Conservation (phyloP, 2,113 vertebrate genomes). For the Xenopus laevis region DNA sequence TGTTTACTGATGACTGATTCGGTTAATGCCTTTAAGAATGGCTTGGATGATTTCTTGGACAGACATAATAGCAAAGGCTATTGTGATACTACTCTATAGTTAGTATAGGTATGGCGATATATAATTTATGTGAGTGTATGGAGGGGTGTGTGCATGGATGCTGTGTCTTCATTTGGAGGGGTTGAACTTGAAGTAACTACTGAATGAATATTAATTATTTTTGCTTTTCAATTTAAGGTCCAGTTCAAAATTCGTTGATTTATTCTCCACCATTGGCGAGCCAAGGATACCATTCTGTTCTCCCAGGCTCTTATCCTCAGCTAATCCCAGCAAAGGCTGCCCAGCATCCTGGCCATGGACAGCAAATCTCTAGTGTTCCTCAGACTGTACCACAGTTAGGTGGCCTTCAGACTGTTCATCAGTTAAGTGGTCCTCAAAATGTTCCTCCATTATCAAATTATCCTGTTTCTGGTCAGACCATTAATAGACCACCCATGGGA, state of each 20-base stretch:
- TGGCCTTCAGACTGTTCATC: background rate
- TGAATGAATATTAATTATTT: background rate
- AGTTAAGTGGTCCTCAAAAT: conserved; percentile 60
- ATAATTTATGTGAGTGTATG: too few species aligned
- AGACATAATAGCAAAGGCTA: too few species aligned
- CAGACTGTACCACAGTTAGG: conserved; percentile 65
- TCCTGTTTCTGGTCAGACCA: conserved; percentile 67
- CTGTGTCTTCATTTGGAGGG: too few species aligned
- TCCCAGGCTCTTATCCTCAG: conserved; percentile 65
- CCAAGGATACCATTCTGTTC: conserved; percentile 64
- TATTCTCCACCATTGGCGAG: conserved; percentile 61
- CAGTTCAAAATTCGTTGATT: conserved; percentile 75
- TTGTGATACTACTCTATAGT: too few species aligned
- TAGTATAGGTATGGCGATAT: too few species aligned
- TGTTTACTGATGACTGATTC: too few species aligned
- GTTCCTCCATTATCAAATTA: conserved; percentile 63
- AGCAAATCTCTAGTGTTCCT: conserved; percentile 67
- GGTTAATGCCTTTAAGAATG: too few species aligned
- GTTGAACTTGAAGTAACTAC: too few species aligned
- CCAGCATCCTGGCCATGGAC: conserved; percentile 64
- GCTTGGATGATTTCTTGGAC: too few species aligned
- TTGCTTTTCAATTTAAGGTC: conserved; percentile 66
- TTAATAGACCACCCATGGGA: conserved; percentile 65
- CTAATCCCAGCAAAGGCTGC: conserved; percentile 69
- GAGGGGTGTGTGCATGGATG: too few species aligned